phyloP scores from a whole-genome alignment of 2,113 vertebrate genomes.

The Conger conger region DNA sequence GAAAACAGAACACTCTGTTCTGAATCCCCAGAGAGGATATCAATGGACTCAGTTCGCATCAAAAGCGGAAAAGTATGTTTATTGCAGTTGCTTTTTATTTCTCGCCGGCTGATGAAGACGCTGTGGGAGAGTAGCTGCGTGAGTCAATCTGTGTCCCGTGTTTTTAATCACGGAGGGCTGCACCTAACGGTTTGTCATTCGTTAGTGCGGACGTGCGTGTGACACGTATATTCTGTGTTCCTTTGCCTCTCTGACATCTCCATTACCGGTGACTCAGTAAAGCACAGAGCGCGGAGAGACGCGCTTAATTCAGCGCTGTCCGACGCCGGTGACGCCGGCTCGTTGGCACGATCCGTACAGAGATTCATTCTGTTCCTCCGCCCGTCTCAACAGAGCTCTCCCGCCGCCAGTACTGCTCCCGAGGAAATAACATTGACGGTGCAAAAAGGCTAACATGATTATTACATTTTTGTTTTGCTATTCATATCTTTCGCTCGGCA shows the following conservation, averaged over 20 bases:
- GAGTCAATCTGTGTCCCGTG: not conserved
- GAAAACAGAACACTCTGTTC: not conserved
- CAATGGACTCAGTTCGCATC: not conserved
- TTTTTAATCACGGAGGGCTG: conserved; percentile 14
- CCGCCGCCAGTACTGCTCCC: not conserved
- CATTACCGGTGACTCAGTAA: not conserved
- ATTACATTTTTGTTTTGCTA: conserved; percentile 22
- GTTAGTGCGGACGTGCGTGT: conserved; percentile 8
- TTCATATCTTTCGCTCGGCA: conserved; percentile 23
- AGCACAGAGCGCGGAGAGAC: not conserved
- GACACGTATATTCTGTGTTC: not conserved
- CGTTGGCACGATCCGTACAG: not conserved
- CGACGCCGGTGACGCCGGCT: not conserved
- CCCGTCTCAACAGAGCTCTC: conserved; percentile 9
- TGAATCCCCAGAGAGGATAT: not conserved
- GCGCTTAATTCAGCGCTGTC: not conserved
- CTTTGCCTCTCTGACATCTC: not conserved
- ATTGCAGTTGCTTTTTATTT: not conserved
- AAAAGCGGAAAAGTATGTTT: not conserved
- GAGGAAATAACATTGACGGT: conserved; percentile 26
- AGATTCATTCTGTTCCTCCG: conserved; percentile 1
- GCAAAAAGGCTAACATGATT: conserved; percentile 26
- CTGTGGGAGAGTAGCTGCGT: not conserved
- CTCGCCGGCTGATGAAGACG: not conserved
- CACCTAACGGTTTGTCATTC: not conserved